These are phyloP conservation scores for Ochlodes sylvanus DNA, from an alignment of 2,888 invertebrate species.

Conservation along the genomic window DNA sequence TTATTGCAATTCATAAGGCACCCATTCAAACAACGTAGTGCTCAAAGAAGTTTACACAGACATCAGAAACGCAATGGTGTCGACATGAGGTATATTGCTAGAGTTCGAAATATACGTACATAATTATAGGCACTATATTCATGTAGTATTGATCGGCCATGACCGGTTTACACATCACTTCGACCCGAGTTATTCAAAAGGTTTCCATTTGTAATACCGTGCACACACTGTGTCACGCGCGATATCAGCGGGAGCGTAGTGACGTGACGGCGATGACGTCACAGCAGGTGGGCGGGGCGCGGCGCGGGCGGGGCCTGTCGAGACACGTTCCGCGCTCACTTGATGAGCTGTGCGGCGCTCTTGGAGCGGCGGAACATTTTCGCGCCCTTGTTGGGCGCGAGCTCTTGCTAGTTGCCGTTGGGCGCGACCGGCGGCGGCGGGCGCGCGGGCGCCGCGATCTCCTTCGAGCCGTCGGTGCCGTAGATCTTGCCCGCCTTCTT, in stretches of 20 bases:
- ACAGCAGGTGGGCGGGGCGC: background rate
- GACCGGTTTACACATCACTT: too few relatives aligned
- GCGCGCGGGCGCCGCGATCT: constrained; percentile 57
- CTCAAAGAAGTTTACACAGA: background rate
- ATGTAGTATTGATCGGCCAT: too few relatives aligned
- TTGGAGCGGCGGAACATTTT: constrained; percentile 85
- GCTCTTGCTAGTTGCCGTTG: constrained; percentile 84
- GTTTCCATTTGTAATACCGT: too few relatives aligned
- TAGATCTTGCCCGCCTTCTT: constrained; percentile 99
- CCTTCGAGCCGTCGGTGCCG: constrained; percentile 89
- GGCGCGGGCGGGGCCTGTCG: constrained; percentile 2
- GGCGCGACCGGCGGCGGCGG: constrained; percentile 61
- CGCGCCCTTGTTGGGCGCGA: constrained; percentile 81
- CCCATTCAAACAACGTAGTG: constrained; percentile 21
- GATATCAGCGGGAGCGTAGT: too few relatives aligned
- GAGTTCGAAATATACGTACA: background rate
- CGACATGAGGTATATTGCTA: constrained; percentile 16
- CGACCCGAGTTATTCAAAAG: too few relatives aligned
- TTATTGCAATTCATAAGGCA: constrained; percentile 32
- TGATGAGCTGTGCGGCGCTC: constrained; percentile 83
- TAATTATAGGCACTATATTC: background rate
- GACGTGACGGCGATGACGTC: background rate
- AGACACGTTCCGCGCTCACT: constrained; percentile 58
- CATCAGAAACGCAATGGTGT: background rate
- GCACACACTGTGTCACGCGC: background rate